These are phyloP conservation scores for Rhinella marina DNA, from an alignment of 2,797 vertebrate species.

Conservation along the genomic window DNA sequence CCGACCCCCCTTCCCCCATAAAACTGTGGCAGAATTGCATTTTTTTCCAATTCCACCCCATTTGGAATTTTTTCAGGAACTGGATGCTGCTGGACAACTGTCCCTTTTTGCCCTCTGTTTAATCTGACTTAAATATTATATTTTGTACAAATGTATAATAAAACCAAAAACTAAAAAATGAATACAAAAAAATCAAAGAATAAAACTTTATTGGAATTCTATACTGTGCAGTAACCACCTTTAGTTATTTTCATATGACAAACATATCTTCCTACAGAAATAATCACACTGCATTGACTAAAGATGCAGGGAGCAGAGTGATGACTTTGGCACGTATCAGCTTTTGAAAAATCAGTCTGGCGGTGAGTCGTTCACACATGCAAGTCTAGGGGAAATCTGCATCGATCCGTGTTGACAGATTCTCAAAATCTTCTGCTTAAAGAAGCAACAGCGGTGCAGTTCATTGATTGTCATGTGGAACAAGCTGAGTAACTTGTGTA, in stretches of 20 bases:
- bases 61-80: too few species aligned
- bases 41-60: too few species aligned
- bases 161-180: not conserved
- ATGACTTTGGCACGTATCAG: not conserved
- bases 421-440: constrained; percentile 38
- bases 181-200: too few species aligned
- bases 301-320: not conserved
- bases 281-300: not conserved
- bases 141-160: too few species aligned
- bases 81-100: too few species aligned
- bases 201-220: too few species aligned
- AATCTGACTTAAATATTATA: not conserved
- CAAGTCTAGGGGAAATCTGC: constrained; percentile 32
- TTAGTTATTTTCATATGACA: not conserved
- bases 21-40: too few species aligned
- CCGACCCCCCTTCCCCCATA: too few species aligned
- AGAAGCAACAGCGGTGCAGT: constrained; percentile 21
- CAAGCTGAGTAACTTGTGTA: constrained; percentile 25
- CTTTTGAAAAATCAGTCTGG: constrained; percentile 14
- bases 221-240: not conserved
- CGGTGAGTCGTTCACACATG: constrained; percentile 6
- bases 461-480: constrained; percentile 36
- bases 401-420: constrained; percentile 46
- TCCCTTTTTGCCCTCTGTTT: not conserved
- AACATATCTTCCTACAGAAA: not conserved